Base-by-base conservation (phyloP, 92 coral and sea anemone genomes). In the Palythoa grandis region DNA sequence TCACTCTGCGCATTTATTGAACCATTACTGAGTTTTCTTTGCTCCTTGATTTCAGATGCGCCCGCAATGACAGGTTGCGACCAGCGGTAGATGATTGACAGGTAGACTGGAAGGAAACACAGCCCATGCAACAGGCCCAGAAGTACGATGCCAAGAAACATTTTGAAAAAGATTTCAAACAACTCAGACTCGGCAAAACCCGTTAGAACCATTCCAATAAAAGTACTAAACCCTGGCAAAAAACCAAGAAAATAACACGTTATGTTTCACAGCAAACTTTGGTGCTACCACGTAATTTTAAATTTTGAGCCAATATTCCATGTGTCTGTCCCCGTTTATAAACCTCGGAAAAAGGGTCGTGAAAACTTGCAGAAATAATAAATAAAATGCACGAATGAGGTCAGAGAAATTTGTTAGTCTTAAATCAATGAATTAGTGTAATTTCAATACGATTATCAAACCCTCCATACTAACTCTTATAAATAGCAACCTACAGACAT, bases 101-200 rank as follows among this genome's bases (percentile, higher is more conserved):
- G 86, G 74, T 91, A 93, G 43, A 93, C 96, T 5, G 96, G 96
- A 3, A 93, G 84, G 76, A 93, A 88, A 65, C 94, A 91, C 35
- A 93, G 87, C 15, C 96, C 96, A 69, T 93, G 96, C 9, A 91
- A 85, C 83, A 93, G 88, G 57, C 96, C 96, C 38, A 93, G 91
- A 60, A 91, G 76, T 23, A 93, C 96, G 29, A 93, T 93, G 20
- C 96, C 96, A 24, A 93, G 89, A 67, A 93, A 93, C 96, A 93
- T 93, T 69, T 87, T 89, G 85, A 93, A 93, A 72, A 93, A 93
- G 86, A 93, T 91, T 16, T 93, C 71, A 89, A 93, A 91, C 69
- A 93, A 57, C 79, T 93, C 90, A 35, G 94, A 88, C 37, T 93
- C 80, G 11, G 96, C 91, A 67, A 93, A 93, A 39, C 89, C 96